phyloP scores from a whole-genome alignment of 2,797 vertebrate species.

The Ptychobarbus kaznakovi region DNA sequence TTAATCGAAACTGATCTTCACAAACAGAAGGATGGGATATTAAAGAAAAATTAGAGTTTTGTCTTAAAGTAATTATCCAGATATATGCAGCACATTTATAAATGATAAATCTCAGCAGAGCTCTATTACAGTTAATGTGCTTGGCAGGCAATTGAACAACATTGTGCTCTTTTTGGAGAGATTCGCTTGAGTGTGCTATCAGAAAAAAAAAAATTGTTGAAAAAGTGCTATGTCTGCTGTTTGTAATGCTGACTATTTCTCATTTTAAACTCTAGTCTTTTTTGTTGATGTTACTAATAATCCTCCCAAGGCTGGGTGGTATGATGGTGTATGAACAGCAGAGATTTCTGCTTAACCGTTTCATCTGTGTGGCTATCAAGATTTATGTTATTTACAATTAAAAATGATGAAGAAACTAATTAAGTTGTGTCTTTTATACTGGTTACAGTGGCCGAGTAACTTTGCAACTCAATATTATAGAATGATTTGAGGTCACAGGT shows the following conservation, averaged over 20 bases:
- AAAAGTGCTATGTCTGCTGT: slow-evolving; percentile 14
- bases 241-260: slow-evolving; percentile 23
- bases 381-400: neutral
- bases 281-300: slow-evolving; percentile 6
- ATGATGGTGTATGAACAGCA: neutral
- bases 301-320: neutral
- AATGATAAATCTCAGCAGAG: neutral
- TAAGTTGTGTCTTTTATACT: neutral
- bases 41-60: slow-evolving; percentile 5
- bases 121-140: slow-evolving; percentile 19
- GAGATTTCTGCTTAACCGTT: neutral
- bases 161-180: slow-evolving; percentile 9
- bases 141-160: slow-evolving; percentile 14
- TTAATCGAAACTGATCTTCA: neutral
- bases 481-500: neutral
- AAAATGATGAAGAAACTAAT: neutral
- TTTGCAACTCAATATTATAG: neutral
- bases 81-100: neutral
- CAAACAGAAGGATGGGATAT: neutral
- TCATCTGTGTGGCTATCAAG: neutral
- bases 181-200: slow-evolving; percentile 50
- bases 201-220: neutral
- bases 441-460: neutral
- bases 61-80: slow-evolving; percentile 30
- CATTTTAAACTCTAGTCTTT: neutral